phyloP scores from a whole-genome alignment of 2,797 vertebrate genomes.

The Hylomyscus alleni region DNA sequence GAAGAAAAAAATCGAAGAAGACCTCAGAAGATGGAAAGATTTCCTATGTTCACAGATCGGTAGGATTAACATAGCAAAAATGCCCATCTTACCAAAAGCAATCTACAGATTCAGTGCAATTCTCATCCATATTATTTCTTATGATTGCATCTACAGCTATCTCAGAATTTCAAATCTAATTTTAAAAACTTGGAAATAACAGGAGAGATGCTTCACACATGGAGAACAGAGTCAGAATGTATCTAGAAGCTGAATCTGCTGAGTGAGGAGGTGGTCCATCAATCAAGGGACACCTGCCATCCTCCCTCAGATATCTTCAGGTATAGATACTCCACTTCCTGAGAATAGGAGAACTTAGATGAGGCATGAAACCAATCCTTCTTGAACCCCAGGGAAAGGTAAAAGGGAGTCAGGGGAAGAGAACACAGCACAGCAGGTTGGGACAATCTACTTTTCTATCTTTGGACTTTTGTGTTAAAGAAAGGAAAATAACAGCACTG shows the following conservation, averaged over 20 bases:
- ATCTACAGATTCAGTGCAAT: not conserved
- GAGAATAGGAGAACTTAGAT: not conserved
- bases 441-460: no score
- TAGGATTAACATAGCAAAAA: not conserved
- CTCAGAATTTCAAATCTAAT: not conserved
- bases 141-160: not conserved
- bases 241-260: not conserved
- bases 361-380: not conserved
- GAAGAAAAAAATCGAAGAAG: not conserved
- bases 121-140: not conserved
- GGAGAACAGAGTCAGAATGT: rapidly evolving
- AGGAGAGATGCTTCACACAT: not conserved
- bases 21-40: not conserved
- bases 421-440: rapidly evolving
- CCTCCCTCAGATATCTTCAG: no score
- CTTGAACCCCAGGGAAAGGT: no score
- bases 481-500: not conserved
- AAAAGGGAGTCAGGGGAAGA: not conserved
- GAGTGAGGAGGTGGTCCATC: not conserved
- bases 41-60: not conserved
- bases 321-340: not conserved
- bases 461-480: not conserved
- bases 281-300: no score
- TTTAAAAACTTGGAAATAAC: not conserved
- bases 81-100: not conserved